phyloP scores from a whole-genome alignment of 2,888 invertebrate species.

The Platypus cylindrus region DNA sequence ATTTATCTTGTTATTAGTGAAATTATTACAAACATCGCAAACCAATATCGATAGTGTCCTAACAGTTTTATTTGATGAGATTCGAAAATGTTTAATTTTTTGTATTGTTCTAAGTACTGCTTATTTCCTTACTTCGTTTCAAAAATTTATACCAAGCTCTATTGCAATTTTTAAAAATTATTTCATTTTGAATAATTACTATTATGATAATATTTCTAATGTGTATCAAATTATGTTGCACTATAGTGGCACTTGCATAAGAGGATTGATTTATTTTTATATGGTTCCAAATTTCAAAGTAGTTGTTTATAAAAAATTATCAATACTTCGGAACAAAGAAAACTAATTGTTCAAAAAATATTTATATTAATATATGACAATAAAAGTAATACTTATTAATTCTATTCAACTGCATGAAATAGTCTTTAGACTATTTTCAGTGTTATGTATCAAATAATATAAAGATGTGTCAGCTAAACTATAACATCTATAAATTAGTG shows the following conservation, averaged over 20 bases:
- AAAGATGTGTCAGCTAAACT: too few species aligned
- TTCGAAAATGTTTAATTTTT: conserved; percentile 24
- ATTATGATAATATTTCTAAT: conserved; percentile 17
- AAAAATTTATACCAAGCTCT: conserved; percentile 23
- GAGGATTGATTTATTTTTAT: conserved; percentile 22
- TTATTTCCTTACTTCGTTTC: conserved; percentile 27
- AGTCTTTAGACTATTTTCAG: too few species aligned
- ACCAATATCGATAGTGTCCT: conserved; percentile 24
- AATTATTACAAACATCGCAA: conserved; percentile 23
- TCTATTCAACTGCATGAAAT: too few species aligned
- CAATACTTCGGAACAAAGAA: conserved; percentile 17
- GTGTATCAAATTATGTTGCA: conserved; percentile 26
- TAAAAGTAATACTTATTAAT: too few species aligned
- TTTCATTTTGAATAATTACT: conserved; percentile 3
- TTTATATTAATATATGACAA: too few species aligned
- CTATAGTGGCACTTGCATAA: conserved; percentile 23
- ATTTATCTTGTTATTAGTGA: conserved; percentile 23
- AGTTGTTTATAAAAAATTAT: conserved; percentile 19
- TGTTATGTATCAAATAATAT: too few species aligned
- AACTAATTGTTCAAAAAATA: too few species aligned
- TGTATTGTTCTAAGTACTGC: conserved; percentile 23
- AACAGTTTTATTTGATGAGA: conserved; percentile 24
- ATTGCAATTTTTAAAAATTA: conserved; percentile 3
- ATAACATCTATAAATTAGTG: too few species aligned
- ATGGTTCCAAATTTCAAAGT: conserved; percentile 23